Conservation (phyloP, 2,888 invertebrate genomes). For the Lordiphosa andalusiaca region DNA sequence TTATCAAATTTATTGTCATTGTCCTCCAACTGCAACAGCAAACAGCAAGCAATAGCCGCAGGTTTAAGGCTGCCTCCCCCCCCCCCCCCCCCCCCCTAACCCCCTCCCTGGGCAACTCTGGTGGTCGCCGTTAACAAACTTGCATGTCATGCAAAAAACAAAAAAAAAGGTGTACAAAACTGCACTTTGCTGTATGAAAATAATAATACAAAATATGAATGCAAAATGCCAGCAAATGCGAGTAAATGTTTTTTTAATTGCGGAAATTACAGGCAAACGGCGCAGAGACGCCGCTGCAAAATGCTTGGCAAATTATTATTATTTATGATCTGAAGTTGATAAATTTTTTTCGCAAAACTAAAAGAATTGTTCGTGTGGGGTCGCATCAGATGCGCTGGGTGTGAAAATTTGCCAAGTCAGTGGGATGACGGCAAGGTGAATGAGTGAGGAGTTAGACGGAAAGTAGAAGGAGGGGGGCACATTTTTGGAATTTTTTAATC, state of each 20-base stretch:
- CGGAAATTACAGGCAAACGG: slow-evolving; percentile 77
- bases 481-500: slow-evolving; percentile 32
- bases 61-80: slow-evolving; percentile 1
- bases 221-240: slow-evolving; percentile 59
- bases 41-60: slow-evolving; percentile 8
- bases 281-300: slow-evolving; percentile 43
- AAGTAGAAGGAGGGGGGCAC: neutral
- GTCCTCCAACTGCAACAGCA: slow-evolving; percentile 4
- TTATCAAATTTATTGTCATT: slow-evolving; percentile 6
- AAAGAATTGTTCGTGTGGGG: slow-evolving; percentile 75
- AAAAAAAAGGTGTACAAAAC: neutral
- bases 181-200: slow-evolving; percentile 15
- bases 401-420: slow-evolving; percentile 9
- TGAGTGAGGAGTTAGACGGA: slow-evolving; percentile 13
- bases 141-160: slow-evolving; percentile 10
- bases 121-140: slow-evolving; percentile 6
- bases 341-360: slow-evolving; percentile 46
- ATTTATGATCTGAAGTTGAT: slow-evolving; percentile 56
- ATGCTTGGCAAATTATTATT: slow-evolving; percentile 68
- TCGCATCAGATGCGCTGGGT: slow-evolving; percentile 34
- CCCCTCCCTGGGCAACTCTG: neutral
- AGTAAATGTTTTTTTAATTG: slow-evolving; percentile 80
- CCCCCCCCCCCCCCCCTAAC: neutral
- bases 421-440: neutral
- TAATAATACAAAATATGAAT: slow-evolving; percentile 13